Conservation (phyloP, 2,113 vertebrate species). For the Cochlearius cochlearius region DNA sequence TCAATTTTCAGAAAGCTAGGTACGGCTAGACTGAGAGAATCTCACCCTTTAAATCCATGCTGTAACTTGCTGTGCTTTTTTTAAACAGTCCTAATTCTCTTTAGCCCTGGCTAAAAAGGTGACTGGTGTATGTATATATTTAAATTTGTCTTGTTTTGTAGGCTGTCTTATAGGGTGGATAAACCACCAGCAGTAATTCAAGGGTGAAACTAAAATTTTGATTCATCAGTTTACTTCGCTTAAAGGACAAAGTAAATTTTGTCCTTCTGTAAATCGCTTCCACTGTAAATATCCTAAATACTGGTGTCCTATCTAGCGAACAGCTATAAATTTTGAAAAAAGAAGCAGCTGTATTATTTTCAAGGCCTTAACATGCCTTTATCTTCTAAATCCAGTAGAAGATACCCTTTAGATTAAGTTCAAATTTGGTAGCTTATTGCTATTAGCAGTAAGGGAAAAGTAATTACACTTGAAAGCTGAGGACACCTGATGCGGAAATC, state of each 20-base stretch:
- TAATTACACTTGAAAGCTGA: slow-evolving; percentile 1
- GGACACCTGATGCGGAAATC: not conserved
- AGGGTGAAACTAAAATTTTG: not conserved
- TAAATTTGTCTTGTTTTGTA: not conserved
- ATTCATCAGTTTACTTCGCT: not conserved
- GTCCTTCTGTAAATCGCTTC: not conserved
- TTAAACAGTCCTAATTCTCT: not conserved
- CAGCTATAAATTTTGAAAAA: not conserved
- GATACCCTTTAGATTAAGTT: not conserved
- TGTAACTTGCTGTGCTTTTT: not conserved
- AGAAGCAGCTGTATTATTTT: not conserved
- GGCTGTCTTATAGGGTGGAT: not conserved
- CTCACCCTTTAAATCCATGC: not conserved
- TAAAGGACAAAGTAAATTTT: not conserved
- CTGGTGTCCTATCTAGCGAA: not conserved
- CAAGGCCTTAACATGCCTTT: not conserved
- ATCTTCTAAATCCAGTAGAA: not conserved
- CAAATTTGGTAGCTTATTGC: not conserved
- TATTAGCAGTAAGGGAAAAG: not conserved
- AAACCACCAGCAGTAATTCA: not conserved
- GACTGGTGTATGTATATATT: not conserved
- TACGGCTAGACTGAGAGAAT: not conserved
- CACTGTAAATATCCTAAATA: not conserved
- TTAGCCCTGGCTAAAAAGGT: not conserved
- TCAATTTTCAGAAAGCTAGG: not conserved